Conservation (phyloP, 1,140 invertebrate genomes). For the Grapholita molesta region DNA sequence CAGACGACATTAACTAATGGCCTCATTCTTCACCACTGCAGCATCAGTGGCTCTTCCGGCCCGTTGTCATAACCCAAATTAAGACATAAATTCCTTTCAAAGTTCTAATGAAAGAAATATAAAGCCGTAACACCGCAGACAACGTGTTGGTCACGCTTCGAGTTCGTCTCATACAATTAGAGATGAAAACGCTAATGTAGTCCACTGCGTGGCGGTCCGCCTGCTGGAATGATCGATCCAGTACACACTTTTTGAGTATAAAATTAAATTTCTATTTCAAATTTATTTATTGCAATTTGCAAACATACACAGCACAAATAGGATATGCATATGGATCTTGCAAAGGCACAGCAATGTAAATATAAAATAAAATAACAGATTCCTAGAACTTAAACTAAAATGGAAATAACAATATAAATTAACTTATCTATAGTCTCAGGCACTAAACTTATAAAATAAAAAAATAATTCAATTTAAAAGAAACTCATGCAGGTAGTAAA, state of each 20-base stretch:
- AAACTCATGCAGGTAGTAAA: no score
- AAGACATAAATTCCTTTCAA: conserved; percentile 67
- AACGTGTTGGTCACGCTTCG: conserved; percentile 60
- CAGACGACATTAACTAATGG: conserved; percentile 36
- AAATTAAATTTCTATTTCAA: no score
- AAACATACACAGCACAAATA: no score
- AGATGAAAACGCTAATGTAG: conserved; percentile 24
- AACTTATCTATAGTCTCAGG: no score
- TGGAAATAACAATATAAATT: no score
- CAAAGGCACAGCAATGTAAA: no score
- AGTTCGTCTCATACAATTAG: conserved; percentile 35
- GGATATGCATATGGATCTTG: no score
- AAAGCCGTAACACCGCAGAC: conserved; percentile 58
- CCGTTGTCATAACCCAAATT: conserved; percentile 56
- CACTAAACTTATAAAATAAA: no score
- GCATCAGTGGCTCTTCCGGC: conserved; percentile 42
- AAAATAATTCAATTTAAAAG: no score
- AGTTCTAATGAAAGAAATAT: conserved; percentile 50
- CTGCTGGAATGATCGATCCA: conserved; percentile 28
- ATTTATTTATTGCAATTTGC: no score
- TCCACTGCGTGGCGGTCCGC: conserved; percentile 28
- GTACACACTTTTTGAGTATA: not conserved
- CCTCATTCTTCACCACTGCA: conserved; percentile 38
- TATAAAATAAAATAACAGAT: no score
- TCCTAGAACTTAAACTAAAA: no score